Conservation (phyloP, 2,797 vertebrate species). For the Eidolon dupreanum region DNA sequence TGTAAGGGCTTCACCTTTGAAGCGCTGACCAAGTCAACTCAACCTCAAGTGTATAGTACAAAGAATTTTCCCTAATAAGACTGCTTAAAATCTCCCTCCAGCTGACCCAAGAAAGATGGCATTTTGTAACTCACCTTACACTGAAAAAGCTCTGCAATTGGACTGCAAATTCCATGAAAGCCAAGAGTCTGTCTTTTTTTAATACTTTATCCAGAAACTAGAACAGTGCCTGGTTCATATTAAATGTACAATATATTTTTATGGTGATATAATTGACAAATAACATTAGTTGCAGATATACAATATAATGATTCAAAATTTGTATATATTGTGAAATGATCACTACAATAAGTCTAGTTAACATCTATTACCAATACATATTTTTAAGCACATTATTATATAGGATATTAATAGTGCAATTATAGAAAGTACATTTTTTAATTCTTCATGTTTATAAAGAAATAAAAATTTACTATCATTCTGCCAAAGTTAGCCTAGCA, state of each 20-base stretch:
- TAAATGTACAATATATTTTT: neutral
- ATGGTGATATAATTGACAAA: neutral
- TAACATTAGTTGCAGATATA: neutral
- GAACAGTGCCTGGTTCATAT: neutral
- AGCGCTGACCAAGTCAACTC: neutral
- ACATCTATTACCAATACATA: neutral
- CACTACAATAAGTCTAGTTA: neutral
- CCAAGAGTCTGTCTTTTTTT: neutral
- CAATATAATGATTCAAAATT: neutral
- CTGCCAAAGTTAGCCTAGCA: neutral
- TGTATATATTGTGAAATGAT: neutral
- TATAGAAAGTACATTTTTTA: neutral
- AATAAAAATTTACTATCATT: neutral
- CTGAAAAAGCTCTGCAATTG: neutral
- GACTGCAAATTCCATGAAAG: neutral
- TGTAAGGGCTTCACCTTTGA: neutral
- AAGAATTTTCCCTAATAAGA: neutral
- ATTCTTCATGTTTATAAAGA: constrained; percentile 1
- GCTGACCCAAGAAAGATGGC: neutral
- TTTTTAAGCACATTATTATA: neutral
- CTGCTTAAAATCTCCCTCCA: neutral
- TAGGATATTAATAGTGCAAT: neutral
- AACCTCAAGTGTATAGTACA: neutral
- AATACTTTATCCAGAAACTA: neutral
- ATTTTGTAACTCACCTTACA: neutral